Conservation (phyloP, 2,797 vertebrate genomes). For the Hoplostethus atlanticus region DNA sequence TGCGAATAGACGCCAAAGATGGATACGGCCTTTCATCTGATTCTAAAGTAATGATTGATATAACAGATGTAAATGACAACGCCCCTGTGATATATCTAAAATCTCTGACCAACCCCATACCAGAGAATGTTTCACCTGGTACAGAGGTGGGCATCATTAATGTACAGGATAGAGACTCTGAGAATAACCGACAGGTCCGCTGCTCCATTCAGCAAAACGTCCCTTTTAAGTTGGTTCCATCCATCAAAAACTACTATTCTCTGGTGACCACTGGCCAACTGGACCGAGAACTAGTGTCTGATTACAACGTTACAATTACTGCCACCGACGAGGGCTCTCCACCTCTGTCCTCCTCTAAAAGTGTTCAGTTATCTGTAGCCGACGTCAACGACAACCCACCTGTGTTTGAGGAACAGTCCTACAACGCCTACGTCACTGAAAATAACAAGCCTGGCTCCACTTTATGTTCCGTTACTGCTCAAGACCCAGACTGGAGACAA, state of each 20-base stretch:
- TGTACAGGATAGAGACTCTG: slow-evolving; percentile 73
- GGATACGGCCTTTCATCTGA: slow-evolving; percentile 55
- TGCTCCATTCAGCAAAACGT: slow-evolving; percentile 66
- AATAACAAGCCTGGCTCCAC: slow-evolving; percentile 79
- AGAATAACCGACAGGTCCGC: slow-evolving; percentile 69
- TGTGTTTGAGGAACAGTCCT: slow-evolving; percentile 19
- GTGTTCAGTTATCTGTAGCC: no score
- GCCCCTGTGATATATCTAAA: slow-evolving; percentile 62
- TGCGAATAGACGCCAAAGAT: slow-evolving; percentile 68
- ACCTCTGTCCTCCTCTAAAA: no score
- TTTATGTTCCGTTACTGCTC: slow-evolving; percentile 44
- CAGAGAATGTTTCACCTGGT: slow-evolving; percentile 62
- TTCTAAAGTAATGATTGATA: slow-evolving; percentile 62
- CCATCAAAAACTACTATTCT: no score
- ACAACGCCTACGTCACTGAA: slow-evolving; percentile 61
- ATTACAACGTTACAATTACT: no score
- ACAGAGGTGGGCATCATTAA: slow-evolving; percentile 74
- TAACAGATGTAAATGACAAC: slow-evolving; percentile 79
- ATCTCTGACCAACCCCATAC: slow-evolving; percentile 56
- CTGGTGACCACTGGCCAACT: slow-evolving; percentile 19
- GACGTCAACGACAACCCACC: no score
- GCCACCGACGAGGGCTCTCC: no score
- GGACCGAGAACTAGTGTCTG: slow-evolving; percentile 67
- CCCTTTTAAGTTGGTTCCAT: slow-evolving; percentile 55
- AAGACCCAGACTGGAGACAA: no score